Percentiles rank a stretch among this genome's conserved stretches.
Evolutionary conservation across 2,888 invertebrate species (phyloP).

Genomic region (Nesidiocoris tenuis): DNA sequence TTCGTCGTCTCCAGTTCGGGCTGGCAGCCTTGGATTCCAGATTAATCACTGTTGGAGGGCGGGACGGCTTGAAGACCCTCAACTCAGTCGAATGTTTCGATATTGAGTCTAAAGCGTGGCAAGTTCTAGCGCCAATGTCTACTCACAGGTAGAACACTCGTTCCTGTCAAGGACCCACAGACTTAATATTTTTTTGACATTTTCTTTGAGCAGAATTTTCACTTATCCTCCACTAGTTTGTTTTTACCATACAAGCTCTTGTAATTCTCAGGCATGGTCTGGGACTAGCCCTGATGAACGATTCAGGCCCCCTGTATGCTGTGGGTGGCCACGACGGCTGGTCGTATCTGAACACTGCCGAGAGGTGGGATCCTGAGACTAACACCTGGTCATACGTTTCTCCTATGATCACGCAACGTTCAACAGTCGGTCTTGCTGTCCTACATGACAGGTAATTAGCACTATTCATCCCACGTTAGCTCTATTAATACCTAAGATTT

Average conservation of each 20-base stretch:
- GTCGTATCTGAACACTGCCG: slow-evolving; percentile 92
- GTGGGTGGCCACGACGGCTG: slow-evolving; percentile 95
- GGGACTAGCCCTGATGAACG: slow-evolving; percentile 69
- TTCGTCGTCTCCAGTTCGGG: slow-evolving; percentile 84
- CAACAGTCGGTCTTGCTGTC: slow-evolving; percentile 88
- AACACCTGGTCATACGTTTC: slow-evolving; percentile 87
- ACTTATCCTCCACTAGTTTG: not conserved
- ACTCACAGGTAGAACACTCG: slow-evolving; percentile 56
- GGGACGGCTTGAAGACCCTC: slow-evolving; percentile 91
- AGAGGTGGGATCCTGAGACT: slow-evolving; percentile 86
- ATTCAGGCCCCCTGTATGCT: slow-evolving; percentile 82
- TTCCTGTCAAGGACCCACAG: too few relatives aligned
- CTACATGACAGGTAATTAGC: slow-evolving; percentile 65
- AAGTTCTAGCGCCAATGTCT: slow-evolving; percentile 80
- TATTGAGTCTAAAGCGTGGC: slow-evolving; percentile 76
- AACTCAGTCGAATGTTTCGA: slow-evolving; percentile 90
- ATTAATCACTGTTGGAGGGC: slow-evolving; percentile 83
- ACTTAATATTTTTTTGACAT: not conserved
- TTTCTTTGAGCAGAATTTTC: not conserved
- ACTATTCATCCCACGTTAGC: too few relatives aligned
- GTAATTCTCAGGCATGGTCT: slow-evolving; percentile 42
- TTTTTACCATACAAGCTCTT: not conserved
- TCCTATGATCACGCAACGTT: slow-evolving; percentile 84
- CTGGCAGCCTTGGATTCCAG: slow-evolving; percentile 82
- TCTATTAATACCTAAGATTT: too few relatives aligned